These are phyloP conservation scores for Phrynocephalus versicolor DNA, from an alignment of 2,113 vertebrate genomes.

Conservation along the genomic window DNA sequence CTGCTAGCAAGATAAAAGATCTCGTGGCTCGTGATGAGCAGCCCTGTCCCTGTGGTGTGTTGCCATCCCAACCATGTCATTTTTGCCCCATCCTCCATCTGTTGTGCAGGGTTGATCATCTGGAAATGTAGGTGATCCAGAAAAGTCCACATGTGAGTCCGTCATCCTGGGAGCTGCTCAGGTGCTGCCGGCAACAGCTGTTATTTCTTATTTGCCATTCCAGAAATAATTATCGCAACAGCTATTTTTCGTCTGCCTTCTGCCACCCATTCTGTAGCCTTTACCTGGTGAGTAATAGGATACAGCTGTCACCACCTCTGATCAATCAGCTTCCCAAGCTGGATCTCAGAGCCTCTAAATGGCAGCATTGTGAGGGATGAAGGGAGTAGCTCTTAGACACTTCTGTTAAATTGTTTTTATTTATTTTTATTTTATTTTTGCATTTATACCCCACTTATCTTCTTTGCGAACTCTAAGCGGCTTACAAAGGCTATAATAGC, in stretches of 20 bases:
- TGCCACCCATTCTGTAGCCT: not conserved
- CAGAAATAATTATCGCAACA: conserved; percentile 11
- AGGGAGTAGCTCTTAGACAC: accelerated
- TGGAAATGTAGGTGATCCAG: not conserved
- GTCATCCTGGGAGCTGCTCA: not conserved
- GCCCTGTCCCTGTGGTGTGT: not conserved
- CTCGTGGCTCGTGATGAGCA: not conserved
- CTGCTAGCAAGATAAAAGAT: not conserved
- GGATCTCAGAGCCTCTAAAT: not conserved
- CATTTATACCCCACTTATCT: no score
- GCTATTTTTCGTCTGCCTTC: conserved; percentile 21
- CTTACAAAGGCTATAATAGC: no score
- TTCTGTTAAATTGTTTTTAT: not conserved
- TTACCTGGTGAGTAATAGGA: not conserved
- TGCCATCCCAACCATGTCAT: not conserved
- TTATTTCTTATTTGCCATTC: not conserved
- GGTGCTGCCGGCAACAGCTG: not conserved
- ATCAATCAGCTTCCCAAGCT: not conserved
- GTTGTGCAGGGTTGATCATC: not conserved
- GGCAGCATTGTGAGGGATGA: not conserved
- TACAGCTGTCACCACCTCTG: not conserved
- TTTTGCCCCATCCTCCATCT: not conserved
- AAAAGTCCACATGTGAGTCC: not conserved
- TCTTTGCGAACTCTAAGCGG: no score
- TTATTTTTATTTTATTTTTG: not conserved